phyloP scores from a whole-genome alignment of 2,113 vertebrate genomes.

The Chionomys nivalis region DNA sequence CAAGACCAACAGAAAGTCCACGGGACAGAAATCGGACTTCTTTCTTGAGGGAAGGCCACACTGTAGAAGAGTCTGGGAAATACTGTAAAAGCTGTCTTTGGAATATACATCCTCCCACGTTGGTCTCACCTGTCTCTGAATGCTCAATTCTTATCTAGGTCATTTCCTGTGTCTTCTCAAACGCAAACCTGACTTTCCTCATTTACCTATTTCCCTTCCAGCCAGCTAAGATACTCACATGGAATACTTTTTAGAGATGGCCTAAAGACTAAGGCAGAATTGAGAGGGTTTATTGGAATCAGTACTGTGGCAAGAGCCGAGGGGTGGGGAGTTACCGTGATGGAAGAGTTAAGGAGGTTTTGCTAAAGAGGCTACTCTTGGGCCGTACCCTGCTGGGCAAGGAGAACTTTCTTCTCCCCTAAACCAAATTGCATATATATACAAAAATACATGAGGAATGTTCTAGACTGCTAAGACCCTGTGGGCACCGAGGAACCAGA shows the following conservation, averaged over 20 bases:
- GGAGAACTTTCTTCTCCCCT: conserved; percentile 6
- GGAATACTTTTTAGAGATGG: neutral
- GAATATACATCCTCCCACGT: neutral
- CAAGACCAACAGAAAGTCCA: neutral
- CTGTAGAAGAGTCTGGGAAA: neutral
- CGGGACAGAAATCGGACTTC: neutral
- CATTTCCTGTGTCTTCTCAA: neutral
- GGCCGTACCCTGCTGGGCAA: neutral
- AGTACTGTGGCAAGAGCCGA: neutral
- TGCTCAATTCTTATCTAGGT: neutral
- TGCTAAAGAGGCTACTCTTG: neutral
- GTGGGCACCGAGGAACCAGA: neutral
- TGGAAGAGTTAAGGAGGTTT: neutral
- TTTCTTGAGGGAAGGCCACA: neutral
- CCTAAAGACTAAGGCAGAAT: neutral
- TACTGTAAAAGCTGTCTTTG: neutral
- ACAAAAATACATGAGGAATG: neutral
- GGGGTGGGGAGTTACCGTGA: neutral
- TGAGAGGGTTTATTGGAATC: neutral
- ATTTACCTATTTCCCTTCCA: neutral
- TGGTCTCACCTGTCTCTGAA: neutral
- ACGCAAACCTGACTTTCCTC: neutral
- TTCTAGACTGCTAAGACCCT: neutral
- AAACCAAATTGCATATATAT: neutral
- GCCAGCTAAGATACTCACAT: neutral